phyloP scores from a whole-genome alignment of 2,888 invertebrate species.

The Argyresthia albistria region DNA sequence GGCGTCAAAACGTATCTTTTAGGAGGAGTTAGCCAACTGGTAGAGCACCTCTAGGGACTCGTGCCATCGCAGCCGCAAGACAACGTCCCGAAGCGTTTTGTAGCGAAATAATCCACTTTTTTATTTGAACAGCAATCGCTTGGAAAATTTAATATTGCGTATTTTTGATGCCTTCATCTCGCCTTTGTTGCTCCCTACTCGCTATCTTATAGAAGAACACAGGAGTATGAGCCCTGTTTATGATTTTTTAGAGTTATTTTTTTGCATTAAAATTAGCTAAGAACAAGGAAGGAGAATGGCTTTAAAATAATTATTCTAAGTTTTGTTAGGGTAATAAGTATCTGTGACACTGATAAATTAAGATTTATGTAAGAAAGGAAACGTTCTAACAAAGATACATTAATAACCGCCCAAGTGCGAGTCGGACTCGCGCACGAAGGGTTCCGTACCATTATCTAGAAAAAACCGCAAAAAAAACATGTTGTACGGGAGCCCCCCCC shows the following conservation, averaged over 20 bases:
- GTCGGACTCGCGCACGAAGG: too few relatives aligned
- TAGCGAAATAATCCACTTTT: slow-evolving; percentile 31
- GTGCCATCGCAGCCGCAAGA: neutral
- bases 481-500: too few relatives aligned
- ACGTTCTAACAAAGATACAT: too few relatives aligned
- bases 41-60: neutral
- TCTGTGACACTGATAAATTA: too few relatives aligned
- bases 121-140: slow-evolving; percentile 22
- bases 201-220: neutral
- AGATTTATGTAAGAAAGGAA: too few relatives aligned
- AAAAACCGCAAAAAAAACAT: too few relatives aligned
- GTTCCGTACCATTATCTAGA: too few relatives aligned
- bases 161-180: slow-evolving; percentile 26
- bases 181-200: slow-evolving; percentile 5
- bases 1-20: neutral
- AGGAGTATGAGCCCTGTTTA: neutral
- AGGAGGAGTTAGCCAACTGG: neutral
- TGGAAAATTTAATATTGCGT: slow-evolving; percentile 30
- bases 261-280: too few relatives aligned
- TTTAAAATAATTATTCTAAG: too few relatives aligned
- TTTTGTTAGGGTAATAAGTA: too few relatives aligned
- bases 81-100: slow-evolving; percentile 10
- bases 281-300: too few relatives aligned
- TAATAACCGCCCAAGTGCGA: too few relatives aligned
- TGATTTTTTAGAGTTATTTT: neutral